A percentile compares a stretch with the other conserved stretches of the same genome.
These are phyloP conservation scores for Eristalis arbustorum DNA, from an alignment of 2,888 invertebrate species.

Conservation along the genomic window DNA sequence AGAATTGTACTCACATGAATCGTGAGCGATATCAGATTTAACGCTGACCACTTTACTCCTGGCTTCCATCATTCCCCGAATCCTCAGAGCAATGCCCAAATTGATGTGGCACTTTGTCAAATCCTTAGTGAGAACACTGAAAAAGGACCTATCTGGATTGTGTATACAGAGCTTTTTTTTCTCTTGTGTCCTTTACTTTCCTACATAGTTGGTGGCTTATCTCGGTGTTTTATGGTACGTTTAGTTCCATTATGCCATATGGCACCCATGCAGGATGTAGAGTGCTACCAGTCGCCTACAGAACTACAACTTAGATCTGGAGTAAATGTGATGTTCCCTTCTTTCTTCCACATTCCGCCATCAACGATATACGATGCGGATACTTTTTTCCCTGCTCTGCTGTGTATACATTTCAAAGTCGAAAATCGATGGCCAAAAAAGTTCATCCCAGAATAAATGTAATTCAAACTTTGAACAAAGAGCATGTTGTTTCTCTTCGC, in stretches of 20 bases:
- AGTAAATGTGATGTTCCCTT: slow-evolving; percentile 41
- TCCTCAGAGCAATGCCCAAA: slow-evolving; percentile 58
- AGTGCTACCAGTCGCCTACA: slow-evolving; percentile 30
- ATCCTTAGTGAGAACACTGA: slow-evolving; percentile 57
- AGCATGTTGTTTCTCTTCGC: slow-evolving; percentile 49
- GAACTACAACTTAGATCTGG: slow-evolving; percentile 59
- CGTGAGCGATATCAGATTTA: slow-evolving; percentile 66
- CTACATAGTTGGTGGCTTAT: slow-evolving; percentile 64
- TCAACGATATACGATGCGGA: slow-evolving; percentile 13
- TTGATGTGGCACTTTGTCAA: slow-evolving; percentile 71
- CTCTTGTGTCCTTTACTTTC: slow-evolving; percentile 10
- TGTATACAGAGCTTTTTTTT: slow-evolving; percentile 35
- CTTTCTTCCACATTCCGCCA: background rate
- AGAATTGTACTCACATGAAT: slow-evolving; percentile 69
- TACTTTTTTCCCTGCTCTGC: slow-evolving; percentile 13
- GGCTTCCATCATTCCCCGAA: slow-evolving; percentile 40
- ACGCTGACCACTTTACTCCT: slow-evolving; percentile 64
- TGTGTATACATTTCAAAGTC: slow-evolving; percentile 49
- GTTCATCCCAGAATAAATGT: slow-evolving; percentile 43
- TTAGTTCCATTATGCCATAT: slow-evolving; percentile 69
- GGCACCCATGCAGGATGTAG: slow-evolving; percentile 49
- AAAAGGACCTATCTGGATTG: slow-evolving; percentile 52
- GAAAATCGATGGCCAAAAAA: slow-evolving; percentile 52
- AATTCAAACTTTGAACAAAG: slow-evolving; percentile 67
- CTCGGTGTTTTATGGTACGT: slow-evolving; percentile 70